Conservation (phyloP, 2,113 vertebrate species). For the Hepsetus odoe region DNA sequence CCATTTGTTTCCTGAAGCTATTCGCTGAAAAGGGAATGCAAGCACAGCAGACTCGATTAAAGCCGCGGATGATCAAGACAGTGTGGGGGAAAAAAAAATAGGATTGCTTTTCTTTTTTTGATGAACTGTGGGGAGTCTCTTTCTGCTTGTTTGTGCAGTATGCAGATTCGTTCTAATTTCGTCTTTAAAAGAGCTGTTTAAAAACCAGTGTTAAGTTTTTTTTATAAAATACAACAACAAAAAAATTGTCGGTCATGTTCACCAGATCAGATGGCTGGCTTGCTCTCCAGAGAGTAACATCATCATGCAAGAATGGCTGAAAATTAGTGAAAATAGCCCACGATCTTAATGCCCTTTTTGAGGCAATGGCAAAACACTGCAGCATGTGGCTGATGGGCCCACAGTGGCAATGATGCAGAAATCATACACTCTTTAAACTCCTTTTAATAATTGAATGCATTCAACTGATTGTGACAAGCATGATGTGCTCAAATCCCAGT, state of each 20-base stretch:
- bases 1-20: neutral
- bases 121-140: neutral
- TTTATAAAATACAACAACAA: neutral
- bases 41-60: neutral
- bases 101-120: neutral
- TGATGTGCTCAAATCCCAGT: neutral
- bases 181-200: neutral
- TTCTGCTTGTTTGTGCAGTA: neutral
- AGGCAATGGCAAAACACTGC: neutral
- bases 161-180: conserved; percentile 40
- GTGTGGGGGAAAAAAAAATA: neutral
- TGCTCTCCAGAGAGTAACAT: conserved; percentile 8
- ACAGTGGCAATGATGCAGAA: neutral
- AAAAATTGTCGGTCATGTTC: conserved; percentile 23
- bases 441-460: neutral
- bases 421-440: neutral
- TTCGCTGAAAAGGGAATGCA: neutral
- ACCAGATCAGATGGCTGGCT: conserved; percentile 7
- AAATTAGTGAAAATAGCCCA: conserved; percentile 15
- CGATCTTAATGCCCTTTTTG: conserved; percentile 12
- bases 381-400: neutral
- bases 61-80: neutral
- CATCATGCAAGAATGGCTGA: conserved; percentile 14
- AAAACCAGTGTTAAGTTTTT: conserved; percentile 27
- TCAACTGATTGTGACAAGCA: neutral